Conservation (phyloP, 2,888 invertebrate species). For the Ramazzottius varieornatus region DNA sequence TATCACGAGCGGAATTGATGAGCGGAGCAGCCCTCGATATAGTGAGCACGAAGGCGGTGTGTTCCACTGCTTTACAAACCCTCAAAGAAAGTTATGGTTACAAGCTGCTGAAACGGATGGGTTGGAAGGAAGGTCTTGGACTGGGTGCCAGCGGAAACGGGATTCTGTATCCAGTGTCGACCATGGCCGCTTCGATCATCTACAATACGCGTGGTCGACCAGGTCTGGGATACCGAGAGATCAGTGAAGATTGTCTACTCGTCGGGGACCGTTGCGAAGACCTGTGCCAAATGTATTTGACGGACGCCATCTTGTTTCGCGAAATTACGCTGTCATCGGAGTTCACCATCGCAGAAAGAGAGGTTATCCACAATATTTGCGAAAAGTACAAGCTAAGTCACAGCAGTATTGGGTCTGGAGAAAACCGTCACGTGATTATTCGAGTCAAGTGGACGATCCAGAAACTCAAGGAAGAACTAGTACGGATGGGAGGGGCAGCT, state of each 20-base stretch:
- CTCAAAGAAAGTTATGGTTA: background rate
- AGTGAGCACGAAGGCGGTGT: background rate
- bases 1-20: background rate
- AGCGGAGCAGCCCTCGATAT: background rate
- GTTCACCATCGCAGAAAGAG: background rate
- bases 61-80: background rate
- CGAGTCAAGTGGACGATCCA: background rate
- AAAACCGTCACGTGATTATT: background rate
- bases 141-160: background rate
- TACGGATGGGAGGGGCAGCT: background rate
- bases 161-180: background rate
- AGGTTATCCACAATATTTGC: background rate
- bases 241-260: background rate
- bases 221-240: background rate
- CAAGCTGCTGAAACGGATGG: background rate
- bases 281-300: background rate
- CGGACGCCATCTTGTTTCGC: background rate
- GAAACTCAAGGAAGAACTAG: background rate
- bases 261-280: background rate
- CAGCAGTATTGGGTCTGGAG: background rate
- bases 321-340: background rate
- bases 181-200: background rate
- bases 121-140: background rate
- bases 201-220: background rate
- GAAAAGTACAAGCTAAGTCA: background rate